Conservation (phyloP, 2,113 vertebrate species). For the Xiphias gladius region DNA sequence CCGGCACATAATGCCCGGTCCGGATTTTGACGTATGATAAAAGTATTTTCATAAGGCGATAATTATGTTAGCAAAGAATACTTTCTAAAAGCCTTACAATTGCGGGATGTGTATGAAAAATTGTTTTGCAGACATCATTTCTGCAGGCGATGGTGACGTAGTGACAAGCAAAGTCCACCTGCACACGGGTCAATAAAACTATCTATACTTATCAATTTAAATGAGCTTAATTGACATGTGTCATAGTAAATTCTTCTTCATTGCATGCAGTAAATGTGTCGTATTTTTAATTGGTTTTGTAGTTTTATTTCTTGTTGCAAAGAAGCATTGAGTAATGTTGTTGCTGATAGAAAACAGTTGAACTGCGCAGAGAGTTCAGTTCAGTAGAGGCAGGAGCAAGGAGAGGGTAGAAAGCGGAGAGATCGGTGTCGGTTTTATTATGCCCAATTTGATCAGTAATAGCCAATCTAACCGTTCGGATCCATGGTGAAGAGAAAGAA, state of each 20-base stretch:
- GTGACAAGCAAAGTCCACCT: constrained; percentile 66
- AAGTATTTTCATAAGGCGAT: background rate
- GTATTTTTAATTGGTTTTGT: background rate
- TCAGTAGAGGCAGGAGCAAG: constrained; percentile 80
- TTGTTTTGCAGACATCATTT: constrained; percentile 51
- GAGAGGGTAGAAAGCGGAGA: constrained; percentile 79
- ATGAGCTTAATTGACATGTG: background rate
- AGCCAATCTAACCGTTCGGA: constrained; percentile 82
- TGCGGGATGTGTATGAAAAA: constrained; percentile 11
- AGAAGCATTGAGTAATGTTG: constrained; percentile 80
- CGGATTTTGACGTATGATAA: background rate
- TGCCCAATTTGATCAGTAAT: constrained; percentile 82
- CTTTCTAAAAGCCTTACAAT: background rate
- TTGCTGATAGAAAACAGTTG: constrained; percentile 79
- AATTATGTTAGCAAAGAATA: background rate
- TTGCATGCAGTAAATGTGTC: background rate
- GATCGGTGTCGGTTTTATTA: constrained; percentile 83
- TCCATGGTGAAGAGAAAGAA: constrained; percentile 92
- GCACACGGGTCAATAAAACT: constrained; percentile 65
- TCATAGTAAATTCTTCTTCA: background rate
- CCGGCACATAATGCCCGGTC: background rate
- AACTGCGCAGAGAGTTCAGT: constrained; percentile 88
- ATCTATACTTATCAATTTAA: constrained; percentile 32
- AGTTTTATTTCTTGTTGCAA: constrained; percentile 36
- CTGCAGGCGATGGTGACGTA: constrained; percentile 71